phyloP scores from a whole-genome alignment of 2,113 vertebrate species.

The Lepisosteus oculatus region DNA sequence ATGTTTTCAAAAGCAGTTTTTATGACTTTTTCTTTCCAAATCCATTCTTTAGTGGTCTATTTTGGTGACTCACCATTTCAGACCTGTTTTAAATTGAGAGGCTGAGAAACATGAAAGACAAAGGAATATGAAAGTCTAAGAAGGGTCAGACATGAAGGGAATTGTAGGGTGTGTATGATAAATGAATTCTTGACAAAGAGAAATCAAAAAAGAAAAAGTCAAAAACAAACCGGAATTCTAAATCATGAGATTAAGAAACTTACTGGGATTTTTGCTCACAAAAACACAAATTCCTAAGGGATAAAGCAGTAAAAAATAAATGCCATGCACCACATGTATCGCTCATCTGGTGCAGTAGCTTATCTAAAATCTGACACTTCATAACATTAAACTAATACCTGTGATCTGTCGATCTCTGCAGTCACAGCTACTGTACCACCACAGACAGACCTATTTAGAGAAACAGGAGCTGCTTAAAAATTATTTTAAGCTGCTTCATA shows the following conservation, averaged over 20 bases:
- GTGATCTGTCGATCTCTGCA: neutral
- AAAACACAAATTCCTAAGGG: neutral
- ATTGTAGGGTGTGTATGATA: neutral
- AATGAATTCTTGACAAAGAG: neutral
- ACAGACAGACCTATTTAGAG: too few relatives aligned
- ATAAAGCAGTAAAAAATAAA: neutral
- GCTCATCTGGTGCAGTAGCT: neutral
- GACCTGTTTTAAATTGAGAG: too few relatives aligned
- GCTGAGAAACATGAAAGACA: too few relatives aligned
- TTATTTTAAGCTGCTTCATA: too few relatives aligned
- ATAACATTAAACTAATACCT: neutral
- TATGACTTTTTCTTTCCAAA: neutral
- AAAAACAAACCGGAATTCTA: neutral
- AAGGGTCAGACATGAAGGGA: neutral
- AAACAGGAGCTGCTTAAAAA: too few relatives aligned
- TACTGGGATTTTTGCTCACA: neutral
- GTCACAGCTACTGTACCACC: too few relatives aligned
- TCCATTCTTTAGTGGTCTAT: too few relatives aligned
- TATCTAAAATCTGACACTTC: neutral
- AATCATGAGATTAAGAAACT: neutral
- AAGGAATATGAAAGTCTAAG: neutral
- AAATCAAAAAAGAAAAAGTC: neutral
- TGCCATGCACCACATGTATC: neutral
- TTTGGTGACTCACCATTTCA: neutral
- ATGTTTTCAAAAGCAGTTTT: neutral